A percentile compares a stretch with the other conserved stretches of the same genome.
Conservation (phyloP, 2,113 vertebrate genomes). For the Laticauda laticaudata region DNA sequence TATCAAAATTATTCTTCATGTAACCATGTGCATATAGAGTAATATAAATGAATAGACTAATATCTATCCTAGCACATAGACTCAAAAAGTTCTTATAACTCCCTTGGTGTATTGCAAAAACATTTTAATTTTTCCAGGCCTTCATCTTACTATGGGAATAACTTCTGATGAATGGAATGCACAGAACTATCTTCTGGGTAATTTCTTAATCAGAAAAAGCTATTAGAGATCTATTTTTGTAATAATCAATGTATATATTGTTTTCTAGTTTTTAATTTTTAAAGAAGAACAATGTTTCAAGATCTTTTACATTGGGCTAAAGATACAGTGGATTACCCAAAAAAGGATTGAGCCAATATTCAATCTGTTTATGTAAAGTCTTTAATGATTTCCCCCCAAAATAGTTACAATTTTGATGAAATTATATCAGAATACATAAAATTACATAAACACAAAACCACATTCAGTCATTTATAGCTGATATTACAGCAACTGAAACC, state of each 20-base stretch:
- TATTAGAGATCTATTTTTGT: constrained; percentile 68
- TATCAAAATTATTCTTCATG: constrained; percentile 44
- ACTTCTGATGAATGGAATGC: constrained; percentile 68
- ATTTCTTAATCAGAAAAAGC: constrained; percentile 68
- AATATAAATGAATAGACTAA: constrained; percentile 47
- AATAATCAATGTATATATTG: constrained; percentile 70
- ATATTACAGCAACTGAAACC: not conserved
- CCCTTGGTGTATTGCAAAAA: constrained; percentile 65
- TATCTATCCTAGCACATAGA: constrained; percentile 53
- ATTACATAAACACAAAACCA: not conserved
- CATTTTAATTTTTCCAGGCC: constrained; percentile 61
- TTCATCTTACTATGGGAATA: constrained; percentile 68
- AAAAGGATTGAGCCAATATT: constrained; percentile 39
- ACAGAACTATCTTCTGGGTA: constrained; percentile 65
- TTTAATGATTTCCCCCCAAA: constrained; percentile 10
- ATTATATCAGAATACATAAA: not conserved
- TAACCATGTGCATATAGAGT: constrained; percentile 42
- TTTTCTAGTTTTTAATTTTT: constrained; percentile 54
- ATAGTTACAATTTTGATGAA: not conserved
- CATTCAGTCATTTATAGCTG: not conserved
- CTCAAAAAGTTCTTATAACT: constrained; percentile 57
- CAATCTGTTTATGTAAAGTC: not conserved
- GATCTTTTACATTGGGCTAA: constrained; percentile 54
- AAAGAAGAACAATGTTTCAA: constrained; percentile 37
- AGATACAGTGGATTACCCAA: constrained; percentile 30